These are phyloP conservation scores for Masticophis lateralis DNA, from an alignment of 2,797 vertebrate genomes.

Conservation along the genomic window DNA sequence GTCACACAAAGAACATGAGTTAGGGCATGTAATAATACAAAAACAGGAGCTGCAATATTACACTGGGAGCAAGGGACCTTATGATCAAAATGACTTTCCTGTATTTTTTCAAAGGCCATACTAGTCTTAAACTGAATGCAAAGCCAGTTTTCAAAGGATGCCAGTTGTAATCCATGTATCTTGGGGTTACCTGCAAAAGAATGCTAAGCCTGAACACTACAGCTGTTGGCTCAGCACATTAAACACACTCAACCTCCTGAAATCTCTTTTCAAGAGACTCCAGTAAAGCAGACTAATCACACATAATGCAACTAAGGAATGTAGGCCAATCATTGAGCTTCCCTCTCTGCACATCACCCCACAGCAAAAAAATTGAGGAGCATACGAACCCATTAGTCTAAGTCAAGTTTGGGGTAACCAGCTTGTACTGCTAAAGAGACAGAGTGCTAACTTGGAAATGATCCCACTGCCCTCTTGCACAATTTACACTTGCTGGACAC, in stretches of 20 bases:
- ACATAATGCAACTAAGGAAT: slow-evolving; percentile 40
- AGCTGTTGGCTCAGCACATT: neutral
- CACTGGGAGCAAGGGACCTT: neutral
- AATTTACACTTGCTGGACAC: slow-evolving; percentile 12
- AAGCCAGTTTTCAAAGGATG: accelerated
- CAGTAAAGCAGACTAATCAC: accelerated
- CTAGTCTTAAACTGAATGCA: neutral
- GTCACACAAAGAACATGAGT: neutral
- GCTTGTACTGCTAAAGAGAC: neutral
- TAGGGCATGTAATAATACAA: neutral
- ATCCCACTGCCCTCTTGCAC: slow-evolving; percentile 33
- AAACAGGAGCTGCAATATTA: neutral
- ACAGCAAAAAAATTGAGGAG: neutral
- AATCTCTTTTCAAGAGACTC: neutral
- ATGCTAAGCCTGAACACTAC: neutral
- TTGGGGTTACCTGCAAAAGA: neutral
- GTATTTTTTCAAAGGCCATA: neutral
- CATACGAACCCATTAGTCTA: neutral
- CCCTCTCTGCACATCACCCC: neutral
- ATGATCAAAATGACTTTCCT: slow-evolving; percentile 6
- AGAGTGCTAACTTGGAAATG: neutral
- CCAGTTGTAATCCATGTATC: slow-evolving; percentile 8
- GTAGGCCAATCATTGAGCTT: neutral
- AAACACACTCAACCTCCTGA: neutral
- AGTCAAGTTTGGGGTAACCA: accelerated